Conservation (phyloP, 2,888 invertebrate species). For the Drosophila meridiana region DNA sequence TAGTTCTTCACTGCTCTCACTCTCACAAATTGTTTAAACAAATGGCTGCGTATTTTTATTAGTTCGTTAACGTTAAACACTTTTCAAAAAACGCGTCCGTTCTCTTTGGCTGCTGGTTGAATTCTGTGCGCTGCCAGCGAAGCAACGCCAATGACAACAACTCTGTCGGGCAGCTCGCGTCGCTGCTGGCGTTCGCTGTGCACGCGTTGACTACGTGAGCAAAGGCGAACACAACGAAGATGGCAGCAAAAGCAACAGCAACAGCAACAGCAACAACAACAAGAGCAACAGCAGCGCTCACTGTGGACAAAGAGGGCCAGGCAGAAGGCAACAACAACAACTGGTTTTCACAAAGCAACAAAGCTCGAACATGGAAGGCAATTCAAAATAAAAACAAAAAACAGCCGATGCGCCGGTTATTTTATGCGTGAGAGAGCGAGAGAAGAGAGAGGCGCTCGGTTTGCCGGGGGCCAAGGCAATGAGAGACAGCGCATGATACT, state of each 20-base stretch:
- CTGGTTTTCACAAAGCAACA: constrained; percentile 57
- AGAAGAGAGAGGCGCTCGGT: constrained; percentile 24
- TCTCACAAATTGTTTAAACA: constrained; percentile 63
- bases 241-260: constrained; percentile 25
- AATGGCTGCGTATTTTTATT: constrained; percentile 43
- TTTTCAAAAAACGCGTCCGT: constrained; percentile 59
- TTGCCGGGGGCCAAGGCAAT: constrained; percentile 47
- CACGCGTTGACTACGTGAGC: constrained; percentile 80
- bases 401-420: constrained; percentile 77
- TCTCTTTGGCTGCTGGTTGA: constrained; percentile 64
- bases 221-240: constrained; percentile 58
- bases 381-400: constrained; percentile 77
- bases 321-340: constrained; percentile 35
- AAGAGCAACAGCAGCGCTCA: constrained; percentile 4
- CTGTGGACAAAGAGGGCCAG: constrained; percentile 48
- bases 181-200: constrained; percentile 40
- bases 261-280: constrained; percentile 5
- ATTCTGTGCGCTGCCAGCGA: constrained; percentile 59
- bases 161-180: constrained; percentile 32
- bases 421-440: constrained; percentile 24
- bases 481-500: constrained; percentile 34
- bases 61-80: constrained; percentile 22
- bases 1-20: constrained; percentile 26
- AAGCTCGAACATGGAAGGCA: constrained; percentile 26
- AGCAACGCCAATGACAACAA: constrained; percentile 46